phyloP scores from a whole-genome alignment of 2,888 invertebrate genomes.

The Xestia sexstrigata region DNA sequence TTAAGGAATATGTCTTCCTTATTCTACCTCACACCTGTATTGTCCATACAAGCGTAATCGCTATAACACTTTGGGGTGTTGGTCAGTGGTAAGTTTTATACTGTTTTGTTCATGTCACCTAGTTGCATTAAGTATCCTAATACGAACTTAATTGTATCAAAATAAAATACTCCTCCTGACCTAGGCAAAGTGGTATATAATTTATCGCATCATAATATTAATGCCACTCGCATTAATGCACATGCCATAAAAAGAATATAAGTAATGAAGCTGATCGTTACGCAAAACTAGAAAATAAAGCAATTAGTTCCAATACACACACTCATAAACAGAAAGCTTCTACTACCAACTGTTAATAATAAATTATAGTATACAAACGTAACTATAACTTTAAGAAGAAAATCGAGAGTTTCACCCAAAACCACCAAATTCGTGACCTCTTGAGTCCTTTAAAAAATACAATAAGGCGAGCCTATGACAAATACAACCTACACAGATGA shows the following conservation, averaged over 20 bases:
- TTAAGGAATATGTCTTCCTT: neutral
- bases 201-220: neutral
- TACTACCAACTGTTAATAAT: neutral
- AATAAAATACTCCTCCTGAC: neutral
- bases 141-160: neutral
- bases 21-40: neutral
- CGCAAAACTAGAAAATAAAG: neutral
- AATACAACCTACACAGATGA: constrained; percentile 35
- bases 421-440: constrained; percentile 30
- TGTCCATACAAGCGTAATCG: neutral
- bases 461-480: constrained; percentile 25
- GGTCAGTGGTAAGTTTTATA: neutral
- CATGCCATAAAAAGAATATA: neutral
- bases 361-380: too few species aligned
- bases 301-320: neutral
- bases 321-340: neutral
- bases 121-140: neutral
- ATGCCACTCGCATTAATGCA: too few species aligned
- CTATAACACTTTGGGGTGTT: neutral
- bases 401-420: constrained; percentile 25
- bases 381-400: neutral
- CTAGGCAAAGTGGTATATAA: neutral
- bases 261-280: neutral
- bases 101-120: neutral
- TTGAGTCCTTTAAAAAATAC: constrained; percentile 26